A percentile compares a stretch with the other conserved stretches of the same genome.
Evolutionary conservation across 2,113 vertebrate genomes (phyloP).

Genomic region (Bungarus multicinctus): DNA sequence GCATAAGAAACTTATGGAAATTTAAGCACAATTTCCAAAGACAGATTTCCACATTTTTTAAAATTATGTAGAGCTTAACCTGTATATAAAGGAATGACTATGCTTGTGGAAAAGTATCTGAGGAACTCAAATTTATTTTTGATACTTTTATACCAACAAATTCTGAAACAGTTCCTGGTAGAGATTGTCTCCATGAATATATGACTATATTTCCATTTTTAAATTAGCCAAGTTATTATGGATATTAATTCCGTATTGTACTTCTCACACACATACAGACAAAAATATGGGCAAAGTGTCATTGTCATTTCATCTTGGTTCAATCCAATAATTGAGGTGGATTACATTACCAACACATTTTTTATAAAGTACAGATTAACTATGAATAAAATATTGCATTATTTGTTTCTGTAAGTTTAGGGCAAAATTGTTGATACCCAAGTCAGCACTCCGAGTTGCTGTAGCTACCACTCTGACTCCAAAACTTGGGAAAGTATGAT

Average conservation of each 20-base stretch:
- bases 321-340: neutral
- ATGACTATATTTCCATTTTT: neutral
- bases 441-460: neutral
- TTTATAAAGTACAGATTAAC: neutral
- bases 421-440: neutral
- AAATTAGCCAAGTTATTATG: neutral
- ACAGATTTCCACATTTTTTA: neutral
- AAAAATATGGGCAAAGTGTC: neutral
- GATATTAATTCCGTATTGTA: neutral
- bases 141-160: neutral
- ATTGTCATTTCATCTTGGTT: neutral
- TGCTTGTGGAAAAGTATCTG: neutral
- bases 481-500: neutral
- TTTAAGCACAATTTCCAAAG: neutral
- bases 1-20: neutral
- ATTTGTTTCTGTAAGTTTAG: neutral
- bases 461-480: neutral
- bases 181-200: neutral
- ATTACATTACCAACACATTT: neutral
- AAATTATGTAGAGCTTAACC: neutral
- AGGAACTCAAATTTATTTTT: neutral
- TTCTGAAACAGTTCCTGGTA: neutral
- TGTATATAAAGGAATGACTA: neutral
- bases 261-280: neutral
- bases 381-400: neutral